Evolutionary conservation across 2,113 vertebrate genomes (phyloP).

Genomic region (Hippolais icterina): DNA sequence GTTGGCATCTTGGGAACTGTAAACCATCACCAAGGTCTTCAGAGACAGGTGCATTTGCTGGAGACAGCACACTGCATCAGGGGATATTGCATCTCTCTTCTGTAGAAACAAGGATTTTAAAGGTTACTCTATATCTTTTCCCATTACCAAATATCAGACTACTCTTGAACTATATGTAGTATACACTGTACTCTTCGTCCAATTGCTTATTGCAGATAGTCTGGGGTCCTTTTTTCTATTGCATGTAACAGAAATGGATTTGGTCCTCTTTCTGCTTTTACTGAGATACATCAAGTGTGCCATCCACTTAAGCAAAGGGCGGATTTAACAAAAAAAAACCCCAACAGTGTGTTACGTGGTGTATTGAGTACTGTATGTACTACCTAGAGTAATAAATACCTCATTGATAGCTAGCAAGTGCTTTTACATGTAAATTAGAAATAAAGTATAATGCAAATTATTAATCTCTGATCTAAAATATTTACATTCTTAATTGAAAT

Average conservation of each 20-base stretch:
- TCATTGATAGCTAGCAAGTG: not conserved
- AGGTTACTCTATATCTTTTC: not conserved
- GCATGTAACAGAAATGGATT: not conserved
- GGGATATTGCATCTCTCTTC: not conserved
- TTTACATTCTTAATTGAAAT: slow-evolving; percentile 12
- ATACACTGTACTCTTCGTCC: not conserved
- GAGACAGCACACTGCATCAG: not conserved
- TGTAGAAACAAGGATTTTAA: not conserved
- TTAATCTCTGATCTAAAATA: not conserved
- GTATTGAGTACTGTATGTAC: not conserved
- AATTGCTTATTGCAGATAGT: not conserved
- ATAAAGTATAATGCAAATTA: slow-evolving; percentile 22
- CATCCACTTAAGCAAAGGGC: not conserved
- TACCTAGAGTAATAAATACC: not conserved
- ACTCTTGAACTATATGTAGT: not conserved
- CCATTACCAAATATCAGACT: not conserved
- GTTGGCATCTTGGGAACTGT: not conserved
- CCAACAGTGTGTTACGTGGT: not conserved
- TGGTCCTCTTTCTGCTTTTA: not conserved
- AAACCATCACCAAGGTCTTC: not conserved
- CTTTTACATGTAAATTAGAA: not conserved
- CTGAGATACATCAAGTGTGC: not conserved
- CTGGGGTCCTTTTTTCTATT: not conserved
- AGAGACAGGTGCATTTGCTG: not conserved
- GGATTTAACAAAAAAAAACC: not conserved